Conservation (phyloP, 2,888 invertebrate species). For the Endotricha flammealis region DNA sequence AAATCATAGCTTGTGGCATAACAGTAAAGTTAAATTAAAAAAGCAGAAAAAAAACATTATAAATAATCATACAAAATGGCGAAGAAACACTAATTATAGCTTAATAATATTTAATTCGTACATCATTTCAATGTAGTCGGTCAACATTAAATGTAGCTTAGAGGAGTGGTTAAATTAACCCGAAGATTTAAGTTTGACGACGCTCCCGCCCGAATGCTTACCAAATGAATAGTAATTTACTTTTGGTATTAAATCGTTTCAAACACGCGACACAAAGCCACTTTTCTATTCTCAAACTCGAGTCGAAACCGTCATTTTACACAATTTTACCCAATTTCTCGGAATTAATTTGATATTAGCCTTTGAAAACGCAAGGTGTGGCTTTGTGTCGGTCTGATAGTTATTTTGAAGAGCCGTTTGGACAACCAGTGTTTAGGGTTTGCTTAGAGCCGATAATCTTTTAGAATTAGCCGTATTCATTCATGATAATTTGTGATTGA, state of each 20-base stretch:
- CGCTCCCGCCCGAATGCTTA: slow-evolving; percentile 63
- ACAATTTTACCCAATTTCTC: slow-evolving; percentile 76
- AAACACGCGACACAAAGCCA: slow-evolving; percentile 76
- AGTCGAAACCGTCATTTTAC: slow-evolving; percentile 75
- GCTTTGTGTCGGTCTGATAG: slow-evolving; percentile 63
- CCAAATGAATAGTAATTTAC: slow-evolving; percentile 77
- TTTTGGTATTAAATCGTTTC: slow-evolving; percentile 74
- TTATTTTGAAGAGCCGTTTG: slow-evolving; percentile 68
- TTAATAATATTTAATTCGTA: slow-evolving; percentile 1
- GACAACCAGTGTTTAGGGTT: slow-evolving; percentile 63
- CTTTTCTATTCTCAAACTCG: slow-evolving; percentile 74
- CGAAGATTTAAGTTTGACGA: slow-evolving; percentile 66
- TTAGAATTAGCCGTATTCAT: slow-evolving; percentile 52
- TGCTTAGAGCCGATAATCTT: slow-evolving; percentile 61
- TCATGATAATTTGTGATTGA: slow-evolving; percentile 43
- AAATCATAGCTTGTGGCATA: too few species aligned
- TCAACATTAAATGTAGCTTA: slow-evolving; percentile 30
- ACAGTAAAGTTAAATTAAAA: too few species aligned
- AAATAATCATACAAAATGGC: too few species aligned
- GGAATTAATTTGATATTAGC: slow-evolving; percentile 78
- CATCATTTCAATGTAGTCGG: slow-evolving; percentile 20
- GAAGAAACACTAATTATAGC: not conserved
- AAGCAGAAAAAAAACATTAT: too few species aligned
- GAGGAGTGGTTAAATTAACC: slow-evolving; percentile 48
- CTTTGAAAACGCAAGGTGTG: slow-evolving; percentile 77